These are phyloP conservation scores for Onthophagus sagittarius DNA, from an alignment of 2,888 invertebrate genomes.

Conservation along the genomic window DNA sequence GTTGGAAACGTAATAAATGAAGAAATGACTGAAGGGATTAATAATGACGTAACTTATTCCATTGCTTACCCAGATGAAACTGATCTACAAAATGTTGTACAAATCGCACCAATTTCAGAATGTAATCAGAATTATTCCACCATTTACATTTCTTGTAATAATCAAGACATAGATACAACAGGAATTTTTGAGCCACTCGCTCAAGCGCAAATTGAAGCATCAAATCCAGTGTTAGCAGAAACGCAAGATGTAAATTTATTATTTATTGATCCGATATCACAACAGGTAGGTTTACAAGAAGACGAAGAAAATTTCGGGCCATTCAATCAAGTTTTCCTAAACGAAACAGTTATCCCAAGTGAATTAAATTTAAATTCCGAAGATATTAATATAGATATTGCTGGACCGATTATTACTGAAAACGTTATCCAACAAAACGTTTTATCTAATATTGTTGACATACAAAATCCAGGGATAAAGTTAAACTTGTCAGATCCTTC, in stretches of 20 bases:
- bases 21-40: neutral
- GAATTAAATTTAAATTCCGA: slow-evolving; percentile 3
- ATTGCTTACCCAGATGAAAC: neutral
- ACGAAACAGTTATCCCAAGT: neutral
- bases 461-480: neutral
- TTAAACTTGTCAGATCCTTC: neutral
- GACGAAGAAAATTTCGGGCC: slow-evolving; percentile 21
- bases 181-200: neutral
- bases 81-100: neutral
- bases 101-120: neutral
- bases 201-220: slow-evolving; percentile 9
- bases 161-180: neutral
- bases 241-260: slow-evolving; percentile 35
- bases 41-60: neutral
- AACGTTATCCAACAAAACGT: neutral
- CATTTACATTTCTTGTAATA: neutral
- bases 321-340: slow-evolving; percentile 20
- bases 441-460: neutral
- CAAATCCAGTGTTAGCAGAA: slow-evolving; percentile 34
- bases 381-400: neutral
- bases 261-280: slow-evolving; percentile 26
- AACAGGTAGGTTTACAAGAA: slow-evolving; percentile 16
- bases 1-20: neutral
- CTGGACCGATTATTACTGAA: neutral
- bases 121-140: slow-evolving; percentile 3